phyloP scores from a whole-genome alignment of 92 coral and sea anemone species.

The Siderastrea radians region DNA sequence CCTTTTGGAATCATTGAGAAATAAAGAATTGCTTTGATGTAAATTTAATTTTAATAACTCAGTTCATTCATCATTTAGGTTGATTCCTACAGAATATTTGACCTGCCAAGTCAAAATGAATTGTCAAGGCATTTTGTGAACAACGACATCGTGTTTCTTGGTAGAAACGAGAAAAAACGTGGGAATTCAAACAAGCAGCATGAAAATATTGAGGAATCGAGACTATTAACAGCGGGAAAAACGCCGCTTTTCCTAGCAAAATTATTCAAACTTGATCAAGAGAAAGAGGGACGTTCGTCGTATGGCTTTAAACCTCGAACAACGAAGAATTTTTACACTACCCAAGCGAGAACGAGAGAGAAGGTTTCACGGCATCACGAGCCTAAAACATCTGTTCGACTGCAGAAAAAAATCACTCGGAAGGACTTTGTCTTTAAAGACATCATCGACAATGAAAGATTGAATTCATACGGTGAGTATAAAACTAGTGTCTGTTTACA shows the following conservation, averaged over 20 bases:
- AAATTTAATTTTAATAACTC: slow-evolving; percentile 1
- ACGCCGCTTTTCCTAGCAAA: background rate
- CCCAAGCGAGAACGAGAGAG: background rate
- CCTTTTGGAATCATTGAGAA: background rate
- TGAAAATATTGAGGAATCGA: background rate
- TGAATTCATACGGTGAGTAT: slow-evolving; percentile 32
- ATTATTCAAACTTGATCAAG: slow-evolving; percentile 11
- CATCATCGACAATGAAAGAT: background rate
- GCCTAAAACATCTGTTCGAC: slow-evolving; percentile 5
- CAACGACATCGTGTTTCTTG: background rate
- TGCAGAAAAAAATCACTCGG: background rate
- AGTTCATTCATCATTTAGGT: background rate
- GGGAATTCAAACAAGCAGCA: slow-evolving; percentile 5
- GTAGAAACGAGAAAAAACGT: background rate
- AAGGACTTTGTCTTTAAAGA: slow-evolving; percentile 31
- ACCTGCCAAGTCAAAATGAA: background rate
- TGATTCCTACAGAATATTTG: slow-evolving; percentile 16
- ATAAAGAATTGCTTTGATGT: background rate
- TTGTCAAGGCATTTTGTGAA: background rate
- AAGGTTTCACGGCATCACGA: background rate
- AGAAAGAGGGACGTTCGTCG: background rate
- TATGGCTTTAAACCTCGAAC: background rate
- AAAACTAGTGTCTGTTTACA: too few relatives aligned
- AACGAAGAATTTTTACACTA: background rate
- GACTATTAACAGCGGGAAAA: background rate